Base-by-base conservation (phyloP, 2,113 vertebrate species). In the Clarias gariepinus region DNA sequence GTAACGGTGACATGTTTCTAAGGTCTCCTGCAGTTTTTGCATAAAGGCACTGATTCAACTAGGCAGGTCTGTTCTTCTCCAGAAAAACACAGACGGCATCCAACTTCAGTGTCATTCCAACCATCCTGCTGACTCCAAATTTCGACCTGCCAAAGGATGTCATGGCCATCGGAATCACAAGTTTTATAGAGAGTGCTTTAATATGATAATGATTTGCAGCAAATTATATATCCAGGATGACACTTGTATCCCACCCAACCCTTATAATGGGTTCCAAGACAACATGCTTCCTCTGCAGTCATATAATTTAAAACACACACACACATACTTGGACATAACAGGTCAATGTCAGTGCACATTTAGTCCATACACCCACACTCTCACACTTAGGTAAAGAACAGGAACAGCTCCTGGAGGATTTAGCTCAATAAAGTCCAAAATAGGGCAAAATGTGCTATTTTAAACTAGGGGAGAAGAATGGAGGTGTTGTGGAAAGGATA, bases 291-390 rank as follows among this genome's bases (percentile, higher is more conserved):
- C 66, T n/a, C 69, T 25, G 41, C 85, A 82, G 85, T 85, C 82
- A 88, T 30, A 85, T 69, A 89, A 84, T 88, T 87, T 0, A 41
- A 76, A n/a, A 76, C 11, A n/a, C 64, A 66, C 63, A n/a, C 63
- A 66, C 60, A 76, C 73, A 52, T 23, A 76, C 53, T 60, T 64
- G 79, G 86, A 90, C 89, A 83, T 88, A 83, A 89, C 87, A 88
- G 86, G 68, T 58, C 68, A 87, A 90, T 41, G 71, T 89, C 81
- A 81, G 83, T 88, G 87, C 88, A 66, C 69, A 55, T 84, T 87
- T 85, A 81, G 85, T 88, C 74, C 79, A 30, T 80, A 52, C 89
- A 89, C 86, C 71, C 87, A 47, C 88, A 81, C 83, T 86, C 69
- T 83, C 76, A 85, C 74, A 55, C 68, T 64, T 85, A 85, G 85